These are phyloP conservation scores for Ophioninae sp. DNA, from an alignment of 2,888 invertebrate species.

Conservation along the genomic window DNA sequence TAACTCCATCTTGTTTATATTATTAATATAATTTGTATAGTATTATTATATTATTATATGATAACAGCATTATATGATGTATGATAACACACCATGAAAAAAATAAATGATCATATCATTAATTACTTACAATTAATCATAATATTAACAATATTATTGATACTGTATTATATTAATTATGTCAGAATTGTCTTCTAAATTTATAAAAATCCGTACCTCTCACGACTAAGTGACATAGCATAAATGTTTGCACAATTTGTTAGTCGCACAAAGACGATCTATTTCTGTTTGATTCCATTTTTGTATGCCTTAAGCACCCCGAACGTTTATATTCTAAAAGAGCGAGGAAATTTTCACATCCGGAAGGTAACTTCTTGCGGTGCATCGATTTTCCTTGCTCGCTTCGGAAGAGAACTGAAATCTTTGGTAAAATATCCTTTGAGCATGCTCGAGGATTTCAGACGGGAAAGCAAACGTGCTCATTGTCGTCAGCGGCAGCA, in stretches of 20 bases:
- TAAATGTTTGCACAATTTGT: not conserved
- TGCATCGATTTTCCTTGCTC: not conserved
- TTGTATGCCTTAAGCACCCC: not conserved
- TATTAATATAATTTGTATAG: too few species aligned
- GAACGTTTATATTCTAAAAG: not conserved
- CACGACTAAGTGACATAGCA: not conserved
- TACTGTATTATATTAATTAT: too few species aligned
- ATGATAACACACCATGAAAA: too few species aligned
- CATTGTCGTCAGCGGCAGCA: not conserved
- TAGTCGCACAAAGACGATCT: not conserved
- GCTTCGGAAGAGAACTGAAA: not conserved
- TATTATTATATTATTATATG: too few species aligned
- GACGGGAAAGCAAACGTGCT: not conserved
- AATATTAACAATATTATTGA: not conserved
- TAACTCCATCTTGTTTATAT: too few species aligned
- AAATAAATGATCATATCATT: too few species aligned
- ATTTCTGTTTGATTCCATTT: not conserved
- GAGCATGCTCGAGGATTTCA: not conserved
- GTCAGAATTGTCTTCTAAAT: too few species aligned
- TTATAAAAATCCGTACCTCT: not conserved
- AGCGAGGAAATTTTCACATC: not conserved
- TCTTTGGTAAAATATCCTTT: not conserved
- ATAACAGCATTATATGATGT: too few species aligned
- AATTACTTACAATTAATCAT: too few species aligned
- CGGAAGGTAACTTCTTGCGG: not conserved